Conservation (phyloP, 2,113 vertebrate species). For the Thoracochromis brauschi region DNA sequence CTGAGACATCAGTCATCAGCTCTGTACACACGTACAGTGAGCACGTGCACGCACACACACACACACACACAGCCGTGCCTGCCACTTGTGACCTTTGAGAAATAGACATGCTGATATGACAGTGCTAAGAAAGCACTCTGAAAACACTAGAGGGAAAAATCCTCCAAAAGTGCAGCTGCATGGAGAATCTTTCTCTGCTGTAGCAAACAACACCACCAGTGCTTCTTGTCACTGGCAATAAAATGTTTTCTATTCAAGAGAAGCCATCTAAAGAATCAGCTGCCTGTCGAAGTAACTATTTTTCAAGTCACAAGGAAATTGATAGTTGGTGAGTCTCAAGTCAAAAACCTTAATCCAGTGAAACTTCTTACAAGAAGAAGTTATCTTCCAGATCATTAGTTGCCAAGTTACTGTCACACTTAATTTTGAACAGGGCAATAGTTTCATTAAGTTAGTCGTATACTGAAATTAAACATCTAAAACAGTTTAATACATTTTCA, state of each 20-base stretch:
- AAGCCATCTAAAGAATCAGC: not conserved
- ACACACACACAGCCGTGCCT: not conserved
- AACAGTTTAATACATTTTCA: not conserved
- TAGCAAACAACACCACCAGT: not conserved
- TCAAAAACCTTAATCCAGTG: not conserved
- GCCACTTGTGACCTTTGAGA: conserved; percentile 52
- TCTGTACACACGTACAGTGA: not conserved
- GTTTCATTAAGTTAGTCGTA: not conserved
- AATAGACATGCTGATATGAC: conserved; percentile 43
- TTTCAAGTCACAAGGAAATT: not conserved
- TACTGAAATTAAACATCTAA: not conserved
- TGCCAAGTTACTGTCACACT: not conserved
- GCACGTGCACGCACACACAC: not conserved
- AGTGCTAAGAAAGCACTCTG: conserved; percentile 2
- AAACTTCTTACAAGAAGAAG: not conserved
- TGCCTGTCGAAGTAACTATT: not conserved
- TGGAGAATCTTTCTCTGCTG: not conserved
- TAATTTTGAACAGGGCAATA: not conserved
- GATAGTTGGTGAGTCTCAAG: not conserved
- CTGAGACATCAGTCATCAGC: conserved; percentile 52
- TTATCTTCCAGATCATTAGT: not conserved
- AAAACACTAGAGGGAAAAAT: conserved; percentile 10
- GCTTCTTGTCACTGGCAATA: not conserved
- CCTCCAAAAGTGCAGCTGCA: not conserved
- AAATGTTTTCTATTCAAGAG: not conserved